These are phyloP conservation scores for Drosophila ficusphila DNA, from an alignment of 1,140 invertebrate species.

Conservation along the genomic window DNA sequence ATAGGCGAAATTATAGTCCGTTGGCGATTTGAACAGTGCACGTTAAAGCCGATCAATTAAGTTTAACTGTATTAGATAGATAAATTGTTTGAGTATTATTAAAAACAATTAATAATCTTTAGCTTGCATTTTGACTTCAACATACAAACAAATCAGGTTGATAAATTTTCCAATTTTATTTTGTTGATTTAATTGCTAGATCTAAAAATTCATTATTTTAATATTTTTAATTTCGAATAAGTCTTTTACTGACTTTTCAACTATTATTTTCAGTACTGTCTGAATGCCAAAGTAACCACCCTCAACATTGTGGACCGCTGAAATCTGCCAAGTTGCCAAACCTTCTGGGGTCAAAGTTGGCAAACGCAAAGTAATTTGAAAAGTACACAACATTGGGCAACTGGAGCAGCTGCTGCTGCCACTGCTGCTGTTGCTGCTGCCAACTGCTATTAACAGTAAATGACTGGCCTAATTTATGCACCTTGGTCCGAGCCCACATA, in stretches of 20 bases:
- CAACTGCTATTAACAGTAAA: slow-evolving; percentile 73
- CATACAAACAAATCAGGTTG: too few species aligned
- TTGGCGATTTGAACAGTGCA: background rate
- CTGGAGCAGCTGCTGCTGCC: slow-evolving; percentile 33
- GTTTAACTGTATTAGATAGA: background rate
- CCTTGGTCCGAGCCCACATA: slow-evolving; percentile 34
- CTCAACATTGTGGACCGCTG: background rate
- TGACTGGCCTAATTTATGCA: slow-evolving; percentile 76
- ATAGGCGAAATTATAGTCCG: background rate
- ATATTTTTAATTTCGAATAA: too few species aligned
- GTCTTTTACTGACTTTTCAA: too few species aligned
- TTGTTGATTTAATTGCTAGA: too few species aligned
- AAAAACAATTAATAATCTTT: too few species aligned
- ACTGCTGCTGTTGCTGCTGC: slow-evolving; percentile 23
- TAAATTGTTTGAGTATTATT: background rate
- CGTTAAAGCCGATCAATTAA: background rate
- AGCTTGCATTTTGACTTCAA: too few species aligned
- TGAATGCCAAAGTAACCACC: background rate
- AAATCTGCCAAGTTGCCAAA: slow-evolving; percentile 18
- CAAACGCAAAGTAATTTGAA: slow-evolving; percentile 57
- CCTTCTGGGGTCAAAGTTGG: slow-evolving; percentile 27
- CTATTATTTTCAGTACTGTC: too few species aligned
- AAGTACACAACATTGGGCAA: slow-evolving; percentile 57
- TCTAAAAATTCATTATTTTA: too few species aligned
- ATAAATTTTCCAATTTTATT: too few species aligned